Evolutionary conservation across 2,888 invertebrate genomes (phyloP), one percentile per base, ranked within the genome.

Genomic region (Rosalia funebris): DNA sequence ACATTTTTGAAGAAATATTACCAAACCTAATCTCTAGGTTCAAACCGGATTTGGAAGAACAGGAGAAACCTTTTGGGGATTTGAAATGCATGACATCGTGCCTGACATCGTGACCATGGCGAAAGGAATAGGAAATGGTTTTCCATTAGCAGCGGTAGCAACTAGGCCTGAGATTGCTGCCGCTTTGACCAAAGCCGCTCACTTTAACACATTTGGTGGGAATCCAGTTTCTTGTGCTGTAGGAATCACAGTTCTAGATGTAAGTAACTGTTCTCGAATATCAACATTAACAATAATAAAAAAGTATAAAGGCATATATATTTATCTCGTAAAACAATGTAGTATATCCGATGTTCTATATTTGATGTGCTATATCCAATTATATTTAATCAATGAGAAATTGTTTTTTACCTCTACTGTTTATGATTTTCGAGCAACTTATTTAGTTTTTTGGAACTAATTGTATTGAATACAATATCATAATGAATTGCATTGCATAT

Each of bases 61-160:
- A 0, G 98, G 98, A 0, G 92, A 93, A 46, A 87, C 93, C 74
- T 98, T 91, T 82, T 98, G 98, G 98, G 96, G 96, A n/a, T 98
- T 98, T 78, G 87, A 98, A 81, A 84, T 85, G 11, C 96, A 98
- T 77, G 92, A 84, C 2, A 88, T 96, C 4, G 72, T 86, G 15
- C 98, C 98, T 0, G 98, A 98, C 79, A 96, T 98, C 70, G 95
- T 97, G 0, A 96, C 96, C 0, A 90, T 96, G 91, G 96, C 96
- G 0, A 97, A 97, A 80, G 95, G 95, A 34, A 93, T 94, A 46
- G 93, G 96, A 0, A 98, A 98, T 81, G 98, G 98, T 0, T 98
- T 94, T 82, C 98, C 98, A 0, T 82, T 99, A 80, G 98, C 92
- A 0, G 98, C 97, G 4, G 96, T 98, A 0, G 92, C 96, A 0